Evolutionary conservation across 2,888 invertebrate genomes (phyloP).

Genomic region (Disparrhopalites patrizii): DNA sequence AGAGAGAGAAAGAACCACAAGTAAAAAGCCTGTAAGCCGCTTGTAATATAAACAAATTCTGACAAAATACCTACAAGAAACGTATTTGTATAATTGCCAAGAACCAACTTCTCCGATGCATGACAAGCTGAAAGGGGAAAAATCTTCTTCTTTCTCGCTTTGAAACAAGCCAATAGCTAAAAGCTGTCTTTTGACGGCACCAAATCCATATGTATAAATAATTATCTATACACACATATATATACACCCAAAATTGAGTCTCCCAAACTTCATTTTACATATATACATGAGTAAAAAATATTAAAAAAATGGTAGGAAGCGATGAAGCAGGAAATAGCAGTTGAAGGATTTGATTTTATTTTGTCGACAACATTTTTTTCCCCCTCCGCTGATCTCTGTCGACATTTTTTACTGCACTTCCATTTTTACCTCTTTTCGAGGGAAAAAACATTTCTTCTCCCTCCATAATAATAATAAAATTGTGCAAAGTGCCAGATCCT

Average conservation of each 20-base stretch:
- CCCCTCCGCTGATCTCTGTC: neutral
- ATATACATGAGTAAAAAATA: too few species aligned
- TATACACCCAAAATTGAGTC: too few species aligned
- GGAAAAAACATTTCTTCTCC: neutral
- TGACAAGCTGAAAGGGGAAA: slow-evolving; percentile 3
- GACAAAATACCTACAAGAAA: slow-evolving; percentile 9
- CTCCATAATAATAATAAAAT: neutral
- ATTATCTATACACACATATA: too few species aligned
- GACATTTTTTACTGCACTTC: neutral
- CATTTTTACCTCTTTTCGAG: slow-evolving; percentile 3
- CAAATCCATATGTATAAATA: slow-evolving; percentile 14
- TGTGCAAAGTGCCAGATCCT: slow-evolving; percentile 16
- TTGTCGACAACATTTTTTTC: slow-evolving; percentile 19
- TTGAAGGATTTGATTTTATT: slow-evolving; percentile 18
- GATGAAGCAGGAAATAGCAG: slow-evolving; percentile 14
- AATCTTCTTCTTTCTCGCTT: too few species aligned
- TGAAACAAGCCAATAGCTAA: slow-evolving; percentile 19
- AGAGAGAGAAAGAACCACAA: neutral
- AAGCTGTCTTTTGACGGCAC: slow-evolving; percentile 18
- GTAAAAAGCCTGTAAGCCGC: slow-evolving; percentile 13
- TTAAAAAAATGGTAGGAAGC: neutral
- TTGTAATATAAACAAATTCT: slow-evolving; percentile 18
- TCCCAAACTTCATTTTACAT: too few species aligned
- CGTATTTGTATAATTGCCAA: slow-evolving; percentile 24
- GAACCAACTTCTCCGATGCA: slow-evolving; percentile 14